Percentiles rank a stretch among this genome's conserved stretches.
These are phyloP conservation scores for Galleria mellonella DNA, from an alignment of 1,140 invertebrate genomes.

Conservation along the genomic window DNA sequence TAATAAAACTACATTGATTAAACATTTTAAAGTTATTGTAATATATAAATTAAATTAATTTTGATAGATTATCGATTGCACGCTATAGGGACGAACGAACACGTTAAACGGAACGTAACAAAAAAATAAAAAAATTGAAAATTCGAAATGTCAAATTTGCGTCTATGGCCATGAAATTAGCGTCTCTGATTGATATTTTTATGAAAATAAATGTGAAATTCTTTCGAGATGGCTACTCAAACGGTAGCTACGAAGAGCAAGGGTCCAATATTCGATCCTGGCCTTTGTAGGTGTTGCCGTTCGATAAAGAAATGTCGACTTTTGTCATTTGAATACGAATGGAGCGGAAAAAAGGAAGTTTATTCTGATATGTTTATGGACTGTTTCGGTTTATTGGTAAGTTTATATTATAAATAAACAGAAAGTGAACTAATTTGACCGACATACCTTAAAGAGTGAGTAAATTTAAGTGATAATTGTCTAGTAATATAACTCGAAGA, in stretches of 20 bases:
- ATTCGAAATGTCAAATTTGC: too few species aligned
- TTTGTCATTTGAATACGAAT: slow-evolving; percentile 41
- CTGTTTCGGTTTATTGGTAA: slow-evolving; percentile 48
- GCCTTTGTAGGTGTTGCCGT: slow-evolving; percentile 45
- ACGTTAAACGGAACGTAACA: too few species aligned
- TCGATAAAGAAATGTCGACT: slow-evolving; percentile 58
- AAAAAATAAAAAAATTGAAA: too few species aligned
- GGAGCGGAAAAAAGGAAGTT: slow-evolving; percentile 40
- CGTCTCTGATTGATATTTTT: too few species aligned
- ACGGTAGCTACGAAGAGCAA: slow-evolving; percentile 19
- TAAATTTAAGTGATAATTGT: too few species aligned
- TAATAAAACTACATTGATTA: too few species aligned
- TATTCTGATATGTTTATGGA: slow-evolving; percentile 61
- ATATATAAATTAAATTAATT: too few species aligned
- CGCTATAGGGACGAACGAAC: too few species aligned
- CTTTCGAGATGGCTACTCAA: slow-evolving; percentile 10
- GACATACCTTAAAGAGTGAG: too few species aligned
- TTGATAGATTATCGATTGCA: too few species aligned
- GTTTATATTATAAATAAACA: slow-evolving; percentile 5
- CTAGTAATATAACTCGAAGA: too few species aligned
- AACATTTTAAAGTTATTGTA: too few species aligned
- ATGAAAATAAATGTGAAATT: slow-evolving; percentile 3
- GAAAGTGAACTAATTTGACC: neutral
- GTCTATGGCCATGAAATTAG: neutral
- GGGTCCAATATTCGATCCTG: slow-evolving; percentile 46